Conservation (phyloP, 2,113 vertebrate genomes). For the Bubo scandiacus region DNA sequence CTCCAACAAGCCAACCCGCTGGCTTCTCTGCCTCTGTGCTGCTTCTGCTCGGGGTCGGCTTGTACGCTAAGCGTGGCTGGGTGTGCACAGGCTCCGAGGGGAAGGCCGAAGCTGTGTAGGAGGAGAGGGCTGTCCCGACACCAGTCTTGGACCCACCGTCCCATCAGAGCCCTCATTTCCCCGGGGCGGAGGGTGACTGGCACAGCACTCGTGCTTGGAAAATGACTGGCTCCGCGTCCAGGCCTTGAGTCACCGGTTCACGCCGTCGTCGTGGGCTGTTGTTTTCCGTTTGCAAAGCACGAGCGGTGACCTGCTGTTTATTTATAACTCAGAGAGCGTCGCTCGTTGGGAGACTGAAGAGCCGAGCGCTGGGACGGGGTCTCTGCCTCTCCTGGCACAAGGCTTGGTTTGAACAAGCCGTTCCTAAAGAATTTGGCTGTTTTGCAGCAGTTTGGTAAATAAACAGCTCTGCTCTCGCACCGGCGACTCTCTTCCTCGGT, state of each 20-base stretch:
- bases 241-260: slow-evolving; percentile 28
- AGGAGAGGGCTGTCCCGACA: neutral
- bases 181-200: neutral
- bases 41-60: neutral
- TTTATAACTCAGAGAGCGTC: neutral
- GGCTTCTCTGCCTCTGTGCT: neutral
- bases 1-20: neutral
- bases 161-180: neutral
- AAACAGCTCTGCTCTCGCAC: neutral
- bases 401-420: no score
- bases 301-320: neutral
- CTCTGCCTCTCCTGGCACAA: neutral
- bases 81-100: fast-evolving
- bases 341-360: neutral
- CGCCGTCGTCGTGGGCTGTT: neutral
- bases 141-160: fast-evolving
- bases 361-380: neutral
- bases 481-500: neutral
- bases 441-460: neutral
- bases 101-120: neutral
- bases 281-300: neutral
- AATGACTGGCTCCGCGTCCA: neutral
- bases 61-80: neutral
- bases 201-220: slow-evolving; percentile 31
- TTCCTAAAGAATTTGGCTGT: neutral